Conservation (phyloP, 2,888 invertebrate species). For the Sabatieria punctata region DNA sequence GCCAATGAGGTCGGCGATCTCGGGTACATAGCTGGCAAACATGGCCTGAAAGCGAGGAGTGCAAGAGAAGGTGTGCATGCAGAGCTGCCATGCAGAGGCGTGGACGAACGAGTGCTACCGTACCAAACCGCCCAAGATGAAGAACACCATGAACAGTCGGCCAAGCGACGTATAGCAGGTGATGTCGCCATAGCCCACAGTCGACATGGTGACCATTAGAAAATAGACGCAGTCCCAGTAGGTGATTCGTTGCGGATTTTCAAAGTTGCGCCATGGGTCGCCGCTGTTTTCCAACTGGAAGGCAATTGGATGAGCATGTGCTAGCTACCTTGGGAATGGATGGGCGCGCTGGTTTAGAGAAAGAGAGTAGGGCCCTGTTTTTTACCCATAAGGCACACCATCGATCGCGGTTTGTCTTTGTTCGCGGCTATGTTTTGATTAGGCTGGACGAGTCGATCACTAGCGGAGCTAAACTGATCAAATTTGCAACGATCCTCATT, state of each 20-base stretch:
- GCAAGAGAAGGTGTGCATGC: neutral
- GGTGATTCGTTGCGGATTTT: conserved; percentile 80
- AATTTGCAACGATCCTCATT: too few relatives aligned
- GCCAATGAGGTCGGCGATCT: conserved; percentile 99
- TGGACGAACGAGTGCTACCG: conserved; percentile 41
- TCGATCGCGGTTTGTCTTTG: too few relatives aligned
- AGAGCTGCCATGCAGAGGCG: neutral
- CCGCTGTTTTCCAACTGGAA: conserved; percentile 94
- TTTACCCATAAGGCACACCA: too few relatives aligned
- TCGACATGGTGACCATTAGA: conserved; percentile 99
- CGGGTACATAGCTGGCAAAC: conserved; percentile 99
- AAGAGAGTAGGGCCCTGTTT: too few relatives aligned
- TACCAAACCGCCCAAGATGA: conserved; percentile 99
- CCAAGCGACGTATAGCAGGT: conserved; percentile 94
- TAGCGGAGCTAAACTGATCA: too few relatives aligned
- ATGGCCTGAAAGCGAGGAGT: conserved; percentile 57
- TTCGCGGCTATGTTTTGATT: too few relatives aligned
- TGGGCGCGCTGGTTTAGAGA: too few relatives aligned
- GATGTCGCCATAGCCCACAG: conserved; percentile 91
- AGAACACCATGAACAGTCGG: conserved; percentile 97
- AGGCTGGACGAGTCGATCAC: too few relatives aligned
- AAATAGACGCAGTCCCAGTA: conserved; percentile 99
- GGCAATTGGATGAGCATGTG: too few relatives aligned
- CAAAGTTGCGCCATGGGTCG: conserved; percentile 80
- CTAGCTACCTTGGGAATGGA: too few relatives aligned